Evolutionary conservation across 2,888 invertebrate species (phyloP).

Genomic region (Sesamia inferens): DNA sequence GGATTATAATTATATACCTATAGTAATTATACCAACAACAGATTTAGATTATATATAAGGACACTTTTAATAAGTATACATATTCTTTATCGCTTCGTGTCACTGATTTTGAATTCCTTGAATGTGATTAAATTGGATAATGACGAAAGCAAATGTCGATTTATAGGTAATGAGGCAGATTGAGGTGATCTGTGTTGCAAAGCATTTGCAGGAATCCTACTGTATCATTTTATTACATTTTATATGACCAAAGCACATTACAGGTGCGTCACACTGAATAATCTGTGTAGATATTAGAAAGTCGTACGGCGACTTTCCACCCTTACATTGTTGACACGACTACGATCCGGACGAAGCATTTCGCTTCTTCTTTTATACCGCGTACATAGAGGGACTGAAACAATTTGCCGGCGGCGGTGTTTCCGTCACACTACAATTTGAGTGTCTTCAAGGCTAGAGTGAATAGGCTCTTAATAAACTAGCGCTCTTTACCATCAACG

Average conservation of each 20-base stretch:
- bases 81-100: slow-evolving; percentile 32
- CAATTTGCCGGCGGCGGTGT: too few species aligned
- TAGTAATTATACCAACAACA: slow-evolving; percentile 16
- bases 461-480: too few species aligned
- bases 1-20: slow-evolving; percentile 16
- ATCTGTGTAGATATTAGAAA: too few species aligned
- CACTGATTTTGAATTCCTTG: slow-evolving; percentile 37
- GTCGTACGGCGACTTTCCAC: too few species aligned
- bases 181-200: not conserved
- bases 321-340: too few species aligned
- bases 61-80: slow-evolving; percentile 7
- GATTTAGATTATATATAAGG: slow-evolving; percentile 34
- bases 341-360: too few species aligned
- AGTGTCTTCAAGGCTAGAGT: too few species aligned
- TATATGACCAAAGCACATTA: not conserved
- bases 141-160: slow-evolving; percentile 14
- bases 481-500: too few species aligned
- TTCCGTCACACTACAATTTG: too few species aligned
- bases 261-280: too few species aligned
- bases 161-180: not conserved
- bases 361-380: too few species aligned
- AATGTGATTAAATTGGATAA: slow-evolving; percentile 35
- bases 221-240: not conserved
- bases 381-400: too few species aligned
- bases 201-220: not conserved